phyloP scores from a whole-genome alignment of 2,888 invertebrate species.

The Oxytorus armatus region DNA sequence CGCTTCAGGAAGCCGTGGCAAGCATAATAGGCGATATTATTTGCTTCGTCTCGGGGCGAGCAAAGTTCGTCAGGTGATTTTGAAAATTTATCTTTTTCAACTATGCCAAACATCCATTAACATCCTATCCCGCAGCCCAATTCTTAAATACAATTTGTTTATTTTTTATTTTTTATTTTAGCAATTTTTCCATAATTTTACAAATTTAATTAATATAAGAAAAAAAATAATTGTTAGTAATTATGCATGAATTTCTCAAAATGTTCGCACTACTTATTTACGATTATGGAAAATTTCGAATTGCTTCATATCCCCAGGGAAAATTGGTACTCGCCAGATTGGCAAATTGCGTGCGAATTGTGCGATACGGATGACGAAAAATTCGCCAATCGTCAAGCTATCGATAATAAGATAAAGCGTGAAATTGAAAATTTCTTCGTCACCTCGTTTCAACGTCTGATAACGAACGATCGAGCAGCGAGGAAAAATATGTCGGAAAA shows the following conservation, averaged over 20 bases:
- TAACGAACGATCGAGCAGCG: conserved; percentile 75
- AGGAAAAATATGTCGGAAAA: conserved; percentile 81
- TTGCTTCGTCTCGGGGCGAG: conserved; percentile 78
- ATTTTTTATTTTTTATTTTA: neutral
- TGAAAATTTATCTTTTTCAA: too few species aligned
- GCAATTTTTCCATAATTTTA: neutral
- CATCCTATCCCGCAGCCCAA: too few species aligned
- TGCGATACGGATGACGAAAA: conserved; percentile 46
- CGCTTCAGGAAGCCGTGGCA: conserved; percentile 75
- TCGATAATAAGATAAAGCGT: neutral
- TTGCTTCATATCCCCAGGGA: conserved; percentile 34
- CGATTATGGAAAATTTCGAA: too few species aligned
- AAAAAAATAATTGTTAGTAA: too few species aligned
- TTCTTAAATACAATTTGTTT: conserved; percentile 2
- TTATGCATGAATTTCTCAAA: too few species aligned
- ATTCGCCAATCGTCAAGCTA: neutral
- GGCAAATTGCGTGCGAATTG: conserved; percentile 59
- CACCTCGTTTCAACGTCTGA: conserved; percentile 75
- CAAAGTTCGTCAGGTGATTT: conserved; percentile 74
- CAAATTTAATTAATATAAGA: too few species aligned
- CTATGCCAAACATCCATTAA: too few species aligned
- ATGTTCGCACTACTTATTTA: too few species aligned
- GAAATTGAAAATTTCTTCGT: conserved; percentile 43
- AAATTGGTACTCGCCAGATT: conserved; percentile 59
- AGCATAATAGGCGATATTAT: conserved; percentile 76